phyloP scores from a whole-genome alignment of 2,113 vertebrate species.

The Tonatia bakeri region DNA sequence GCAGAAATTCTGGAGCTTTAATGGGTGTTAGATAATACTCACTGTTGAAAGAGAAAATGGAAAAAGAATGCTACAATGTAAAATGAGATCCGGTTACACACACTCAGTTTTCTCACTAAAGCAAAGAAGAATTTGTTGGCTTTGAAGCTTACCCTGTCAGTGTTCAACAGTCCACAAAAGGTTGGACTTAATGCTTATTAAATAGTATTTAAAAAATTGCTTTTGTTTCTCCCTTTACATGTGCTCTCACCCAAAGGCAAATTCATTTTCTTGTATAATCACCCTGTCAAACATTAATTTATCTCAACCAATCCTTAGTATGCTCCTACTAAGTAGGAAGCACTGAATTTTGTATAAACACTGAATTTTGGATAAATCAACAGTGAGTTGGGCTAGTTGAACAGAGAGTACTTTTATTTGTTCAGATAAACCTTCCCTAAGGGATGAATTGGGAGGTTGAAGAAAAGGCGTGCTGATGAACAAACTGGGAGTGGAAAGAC shows the following conservation, averaged over 20 bases:
- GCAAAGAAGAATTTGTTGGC: background rate
- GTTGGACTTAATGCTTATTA: background rate
- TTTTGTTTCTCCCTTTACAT: background rate
- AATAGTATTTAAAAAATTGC: background rate
- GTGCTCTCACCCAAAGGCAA: background rate
- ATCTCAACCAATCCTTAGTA: background rate
- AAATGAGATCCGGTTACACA: background rate
- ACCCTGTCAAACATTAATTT: background rate
- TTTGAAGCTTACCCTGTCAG: background rate
- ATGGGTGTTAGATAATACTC: slow-evolving; percentile 35
- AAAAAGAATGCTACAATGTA: background rate
- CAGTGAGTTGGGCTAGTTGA: background rate
- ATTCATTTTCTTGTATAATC: slow-evolving; percentile 22
- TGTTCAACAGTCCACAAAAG: background rate
- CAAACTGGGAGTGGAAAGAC: background rate
- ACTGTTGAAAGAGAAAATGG: slow-evolving; percentile 15
- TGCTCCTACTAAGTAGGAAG: background rate
- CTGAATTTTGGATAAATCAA: background rate
- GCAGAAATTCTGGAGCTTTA: slow-evolving; percentile 21
- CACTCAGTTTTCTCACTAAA: background rate
- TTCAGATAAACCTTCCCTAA: background rate
- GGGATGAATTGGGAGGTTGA: background rate
- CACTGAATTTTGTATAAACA: background rate
- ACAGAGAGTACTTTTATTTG: background rate
- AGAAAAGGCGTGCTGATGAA: background rate